Conservation (phyloP, 2,113 vertebrate genomes). For the Rhynchopsitta pachyrhyncha region DNA sequence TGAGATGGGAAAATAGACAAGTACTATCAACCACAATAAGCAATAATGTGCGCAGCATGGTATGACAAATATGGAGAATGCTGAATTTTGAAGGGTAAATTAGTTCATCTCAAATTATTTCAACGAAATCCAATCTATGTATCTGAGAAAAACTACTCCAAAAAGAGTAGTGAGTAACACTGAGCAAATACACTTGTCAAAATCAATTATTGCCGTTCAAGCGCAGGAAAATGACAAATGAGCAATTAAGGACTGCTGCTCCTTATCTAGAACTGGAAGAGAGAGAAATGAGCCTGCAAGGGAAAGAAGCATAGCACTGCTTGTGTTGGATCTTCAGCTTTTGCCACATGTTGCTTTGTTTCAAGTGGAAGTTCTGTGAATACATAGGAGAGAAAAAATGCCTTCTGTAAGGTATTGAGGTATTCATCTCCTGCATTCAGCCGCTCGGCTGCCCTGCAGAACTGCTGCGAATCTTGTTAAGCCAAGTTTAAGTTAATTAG, state of each 20-base stretch:
- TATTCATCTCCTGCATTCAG: not conserved
- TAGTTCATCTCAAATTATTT: not conserved
- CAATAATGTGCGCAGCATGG: not conserved
- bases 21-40: not conserved
- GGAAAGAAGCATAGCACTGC: not conserved
- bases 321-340: not conserved
- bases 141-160: not conserved
- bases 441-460: not conserved
- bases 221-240: constrained; percentile 64
- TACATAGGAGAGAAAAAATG: not conserved
- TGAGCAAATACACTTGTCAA: constrained; percentile 72
- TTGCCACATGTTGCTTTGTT: constrained; percentile 37
- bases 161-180: not conserved
- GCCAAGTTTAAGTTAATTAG: not conserved
- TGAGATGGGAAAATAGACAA: not conserved
- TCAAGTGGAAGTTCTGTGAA: constrained; percentile 23
- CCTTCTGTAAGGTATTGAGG: not conserved
- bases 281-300: not conserved
- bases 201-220: constrained; percentile 61
- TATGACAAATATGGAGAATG: not conserved
- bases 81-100: not conserved
- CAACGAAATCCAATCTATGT: not conserved
- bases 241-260: constrained; percentile 63
- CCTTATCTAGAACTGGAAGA: constrained; percentile 38
- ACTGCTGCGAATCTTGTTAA: not conserved